A percentile compares a stretch with the other conserved stretches of the same genome.
phyloP scores from a whole-genome alignment of 2,113 vertebrate genomes.

The Microcebus tavaratra region DNA sequence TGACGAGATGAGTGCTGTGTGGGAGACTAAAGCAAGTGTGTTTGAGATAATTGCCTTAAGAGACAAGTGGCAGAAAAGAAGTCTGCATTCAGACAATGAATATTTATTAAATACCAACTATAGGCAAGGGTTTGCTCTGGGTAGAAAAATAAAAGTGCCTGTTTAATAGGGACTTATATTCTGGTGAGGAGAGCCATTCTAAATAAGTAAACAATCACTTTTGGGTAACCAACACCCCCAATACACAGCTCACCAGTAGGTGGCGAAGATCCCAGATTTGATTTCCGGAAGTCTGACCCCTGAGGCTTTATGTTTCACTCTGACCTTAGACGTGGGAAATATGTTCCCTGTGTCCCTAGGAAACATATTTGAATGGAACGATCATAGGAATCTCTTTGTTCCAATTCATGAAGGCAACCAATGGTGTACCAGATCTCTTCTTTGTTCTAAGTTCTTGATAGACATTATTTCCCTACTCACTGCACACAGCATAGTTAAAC shows the following conservation, averaged over 20 bases:
- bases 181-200: neutral
- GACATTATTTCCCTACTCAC: neutral
- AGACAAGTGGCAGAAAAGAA: neutral
- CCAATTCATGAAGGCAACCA: neutral
- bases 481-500: too few species aligned
- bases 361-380: neutral
- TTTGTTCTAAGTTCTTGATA: neutral
- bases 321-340: neutral
- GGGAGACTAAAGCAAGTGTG: neutral
- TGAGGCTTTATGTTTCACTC: neutral
- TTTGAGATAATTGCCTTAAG: neutral
- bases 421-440: neutral
- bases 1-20: rapidly evolving
- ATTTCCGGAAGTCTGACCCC: neutral
- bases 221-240: neutral
- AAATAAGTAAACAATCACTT: neutral
- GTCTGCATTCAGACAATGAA: neutral
- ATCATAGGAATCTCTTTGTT: neutral
- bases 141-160: neutral
- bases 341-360: neutral
- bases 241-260: neutral
- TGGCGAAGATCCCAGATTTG: neutral
- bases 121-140: neutral
- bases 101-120: neutral
- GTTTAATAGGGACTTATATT: neutral